phyloP scores from a whole-genome alignment of 2,797 vertebrate genomes.

The Podarcis siculus region DNA sequence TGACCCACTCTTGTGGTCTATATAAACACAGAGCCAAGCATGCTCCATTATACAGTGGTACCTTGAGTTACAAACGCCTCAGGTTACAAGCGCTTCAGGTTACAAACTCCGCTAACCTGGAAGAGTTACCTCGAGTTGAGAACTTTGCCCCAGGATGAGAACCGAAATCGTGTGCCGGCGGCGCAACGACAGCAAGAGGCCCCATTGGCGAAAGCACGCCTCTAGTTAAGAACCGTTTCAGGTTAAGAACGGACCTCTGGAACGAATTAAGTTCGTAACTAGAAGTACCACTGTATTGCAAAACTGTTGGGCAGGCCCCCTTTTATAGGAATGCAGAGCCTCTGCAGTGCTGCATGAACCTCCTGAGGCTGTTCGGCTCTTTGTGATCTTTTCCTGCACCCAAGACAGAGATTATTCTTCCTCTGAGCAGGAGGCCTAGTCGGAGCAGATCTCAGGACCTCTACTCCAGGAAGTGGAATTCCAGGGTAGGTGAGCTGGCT shows the following conservation, averaged over 20 bases:
- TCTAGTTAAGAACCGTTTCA: no score
- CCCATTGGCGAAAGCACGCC: no score
- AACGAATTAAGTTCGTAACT: no score
- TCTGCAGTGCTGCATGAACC: not conserved
- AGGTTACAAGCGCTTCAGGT: no score
- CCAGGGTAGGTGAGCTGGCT: not conserved
- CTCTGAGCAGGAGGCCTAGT: not conserved
- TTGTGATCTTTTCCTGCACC: not conserved
- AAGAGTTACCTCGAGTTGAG: no score
- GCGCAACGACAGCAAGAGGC: no score
- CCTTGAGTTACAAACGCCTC: no score
- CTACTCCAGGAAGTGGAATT: not conserved
- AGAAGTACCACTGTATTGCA: not conserved
- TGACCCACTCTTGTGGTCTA: not conserved
- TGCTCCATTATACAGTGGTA: not conserved
- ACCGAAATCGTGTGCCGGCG: fast-evolving
- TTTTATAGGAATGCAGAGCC: not conserved
- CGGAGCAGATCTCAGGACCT: not conserved
- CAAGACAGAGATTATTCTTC: slow-evolving; percentile 35
- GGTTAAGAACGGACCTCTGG: no score
- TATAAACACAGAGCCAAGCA: not conserved
- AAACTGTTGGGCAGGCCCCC: not conserved
- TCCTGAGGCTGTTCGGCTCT: not conserved
- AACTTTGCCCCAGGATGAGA: no score
- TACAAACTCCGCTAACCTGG: no score